Evolutionary conservation across 1,140 invertebrate genomes (phyloP), one percentile per base, ranked within the genome.

Genomic region (Trypoxylus dichotomus): DNA sequence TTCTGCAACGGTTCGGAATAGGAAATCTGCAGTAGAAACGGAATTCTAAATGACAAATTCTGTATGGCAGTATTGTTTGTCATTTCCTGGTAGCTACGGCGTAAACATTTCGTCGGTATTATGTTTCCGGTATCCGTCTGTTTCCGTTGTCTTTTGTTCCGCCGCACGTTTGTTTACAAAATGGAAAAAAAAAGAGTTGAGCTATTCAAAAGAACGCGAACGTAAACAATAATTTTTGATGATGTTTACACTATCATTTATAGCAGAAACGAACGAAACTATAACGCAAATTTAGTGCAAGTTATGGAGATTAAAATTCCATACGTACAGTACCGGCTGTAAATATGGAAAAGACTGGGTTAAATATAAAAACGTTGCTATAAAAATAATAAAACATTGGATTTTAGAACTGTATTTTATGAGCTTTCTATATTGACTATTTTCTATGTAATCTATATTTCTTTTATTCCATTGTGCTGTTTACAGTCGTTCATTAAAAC

Each of bases 41-140:
- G 60, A 68, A 68, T 68, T 68, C 60, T 68, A 68, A 68, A 68
- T 29, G 25, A 68, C 60, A n/a, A 68, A 68, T 68, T 68, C 60
- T 68, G 60, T 68, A 68, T 29, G 60, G 60, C 60, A 68, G 60
- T 29, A 68, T 68, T 29, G 60, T 29, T 68, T 68, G 24, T 68
- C 60, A 24, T 25, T 68, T 68, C 60, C 60, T 68, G 60, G 60
- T 27, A 11, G 21, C 27, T 24, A 13, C 13, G 11, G 24, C 60
- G 60, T 68, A 68, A 8, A 68, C 60, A 29, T 68, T 68, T 68
- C 24, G 60, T 24, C 60, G 60, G 60, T 29, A 24, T 68, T 68
- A 68, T 29, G 60, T 68, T 68, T 68, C 60, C 60, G 60, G 60
- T 68, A 68, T 68, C 24, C 60, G 60, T 37, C 13, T 68, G 27